Conservation (phyloP, 2,113 vertebrate genomes). For the Vidua chalybeata region DNA sequence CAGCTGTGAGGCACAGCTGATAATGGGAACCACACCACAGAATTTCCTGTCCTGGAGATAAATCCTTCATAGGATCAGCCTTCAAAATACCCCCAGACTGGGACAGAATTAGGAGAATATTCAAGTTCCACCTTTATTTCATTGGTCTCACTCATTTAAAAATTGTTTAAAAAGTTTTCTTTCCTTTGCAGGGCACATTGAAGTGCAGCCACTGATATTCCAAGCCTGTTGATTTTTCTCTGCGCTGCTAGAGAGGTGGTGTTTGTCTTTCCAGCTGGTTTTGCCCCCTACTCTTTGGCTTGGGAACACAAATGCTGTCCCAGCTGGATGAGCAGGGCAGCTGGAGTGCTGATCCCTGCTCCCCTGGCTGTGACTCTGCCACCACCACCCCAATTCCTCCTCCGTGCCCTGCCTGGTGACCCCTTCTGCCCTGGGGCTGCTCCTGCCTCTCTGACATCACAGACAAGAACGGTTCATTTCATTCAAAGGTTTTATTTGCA, state of each 20-base stretch:
- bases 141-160: background rate
- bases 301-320: background rate
- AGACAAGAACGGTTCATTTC: background rate
- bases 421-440: rapidly evolving
- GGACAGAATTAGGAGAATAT: background rate
- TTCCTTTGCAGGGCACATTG: background rate
- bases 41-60: constrained; percentile 1
- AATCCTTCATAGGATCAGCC: background rate
- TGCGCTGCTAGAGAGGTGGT: background rate
- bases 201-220: background rate
- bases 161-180: background rate
- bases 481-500: background rate
- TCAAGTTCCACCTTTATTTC: background rate
- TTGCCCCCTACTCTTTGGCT: background rate
- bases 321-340: background rate
- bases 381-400: background rate
- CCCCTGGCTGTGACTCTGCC: background rate
- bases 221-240: background rate
- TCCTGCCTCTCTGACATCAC: background rate
- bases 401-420: background rate
- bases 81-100: background rate
- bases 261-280: background rate
- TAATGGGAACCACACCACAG: background rate
- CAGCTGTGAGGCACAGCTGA: background rate
- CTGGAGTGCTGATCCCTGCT: background rate